phyloP scores from a whole-genome alignment of 2,797 vertebrate species.

The Phalloptychus januarius region DNA sequence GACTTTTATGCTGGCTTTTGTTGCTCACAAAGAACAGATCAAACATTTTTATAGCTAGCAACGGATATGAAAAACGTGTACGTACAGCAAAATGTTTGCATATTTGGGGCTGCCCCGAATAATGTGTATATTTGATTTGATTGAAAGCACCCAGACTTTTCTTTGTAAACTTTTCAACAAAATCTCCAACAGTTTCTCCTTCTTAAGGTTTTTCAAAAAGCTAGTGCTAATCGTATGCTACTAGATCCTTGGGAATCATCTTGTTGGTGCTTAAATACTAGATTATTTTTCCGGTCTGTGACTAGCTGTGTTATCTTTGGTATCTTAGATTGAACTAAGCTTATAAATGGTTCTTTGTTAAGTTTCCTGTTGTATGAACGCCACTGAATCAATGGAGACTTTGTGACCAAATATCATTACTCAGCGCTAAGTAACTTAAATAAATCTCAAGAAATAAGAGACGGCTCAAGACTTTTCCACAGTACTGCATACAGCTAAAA shows the following conservation, averaged over 20 bases:
- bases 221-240: background rate
- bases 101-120: background rate
- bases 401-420: background rate
- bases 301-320: background rate
- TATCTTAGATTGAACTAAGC: background rate
- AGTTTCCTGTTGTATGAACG: background rate
- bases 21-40: background rate
- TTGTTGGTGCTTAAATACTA: background rate
- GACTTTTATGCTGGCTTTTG: background rate
- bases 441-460: slow-evolving; percentile 24
- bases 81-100: too few species aligned
- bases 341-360: background rate
- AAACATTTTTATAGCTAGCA: background rate
- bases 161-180: background rate
- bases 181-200: background rate
- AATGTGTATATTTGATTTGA: too few species aligned
- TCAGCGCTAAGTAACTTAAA: background rate
- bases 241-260: background rate
- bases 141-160: background rate
- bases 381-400: background rate
- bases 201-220: background rate
- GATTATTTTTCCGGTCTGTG: background rate
- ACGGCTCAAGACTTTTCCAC: slow-evolving; percentile 5
- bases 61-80: background rate
- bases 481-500: slow-evolving; percentile 5